phyloP scores from a whole-genome alignment of 2,113 vertebrate species.

The Malurus cyaneus region DNA sequence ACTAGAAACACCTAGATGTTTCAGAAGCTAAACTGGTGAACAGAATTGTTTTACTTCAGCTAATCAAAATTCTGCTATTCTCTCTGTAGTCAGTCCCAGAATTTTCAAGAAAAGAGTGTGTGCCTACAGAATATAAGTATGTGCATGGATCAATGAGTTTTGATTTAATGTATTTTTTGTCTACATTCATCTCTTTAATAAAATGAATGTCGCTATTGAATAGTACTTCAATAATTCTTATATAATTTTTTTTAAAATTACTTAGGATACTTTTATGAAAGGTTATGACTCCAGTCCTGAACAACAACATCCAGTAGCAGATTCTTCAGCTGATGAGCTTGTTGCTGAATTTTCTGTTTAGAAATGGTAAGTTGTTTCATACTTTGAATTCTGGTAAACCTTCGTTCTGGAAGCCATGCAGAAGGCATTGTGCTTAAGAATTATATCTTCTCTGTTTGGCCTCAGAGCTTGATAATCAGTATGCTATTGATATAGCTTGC shows the following conservation, averaged over 20 bases:
- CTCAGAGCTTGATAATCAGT: fast-evolving
- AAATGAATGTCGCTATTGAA: background rate
- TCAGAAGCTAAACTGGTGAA: background rate
- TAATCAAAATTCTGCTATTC: background rate
- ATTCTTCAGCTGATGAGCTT: background rate
- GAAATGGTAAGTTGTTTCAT: background rate
- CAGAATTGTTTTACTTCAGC: background rate
- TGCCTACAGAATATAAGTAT: background rate
- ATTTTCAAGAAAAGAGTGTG: background rate
- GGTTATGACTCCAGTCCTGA: background rate
- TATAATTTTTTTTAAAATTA: background rate
- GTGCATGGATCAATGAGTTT: background rate
- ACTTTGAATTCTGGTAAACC: background rate
- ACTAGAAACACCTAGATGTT: background rate
- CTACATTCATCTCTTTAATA: background rate
- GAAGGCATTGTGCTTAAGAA: background rate
- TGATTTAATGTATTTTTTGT: background rate
- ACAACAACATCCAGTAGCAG: background rate
- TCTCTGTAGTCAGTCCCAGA: background rate
- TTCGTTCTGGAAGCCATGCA: background rate
- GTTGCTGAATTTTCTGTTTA: background rate
- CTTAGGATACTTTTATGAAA: background rate
- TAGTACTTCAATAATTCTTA: background rate
- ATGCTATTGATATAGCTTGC: background rate
- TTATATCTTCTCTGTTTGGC: background rate